phyloP scores from a whole-genome alignment of 37 sponge, comb jelly and placozoan genomes.

The Dysidea cf. avara region DNA sequence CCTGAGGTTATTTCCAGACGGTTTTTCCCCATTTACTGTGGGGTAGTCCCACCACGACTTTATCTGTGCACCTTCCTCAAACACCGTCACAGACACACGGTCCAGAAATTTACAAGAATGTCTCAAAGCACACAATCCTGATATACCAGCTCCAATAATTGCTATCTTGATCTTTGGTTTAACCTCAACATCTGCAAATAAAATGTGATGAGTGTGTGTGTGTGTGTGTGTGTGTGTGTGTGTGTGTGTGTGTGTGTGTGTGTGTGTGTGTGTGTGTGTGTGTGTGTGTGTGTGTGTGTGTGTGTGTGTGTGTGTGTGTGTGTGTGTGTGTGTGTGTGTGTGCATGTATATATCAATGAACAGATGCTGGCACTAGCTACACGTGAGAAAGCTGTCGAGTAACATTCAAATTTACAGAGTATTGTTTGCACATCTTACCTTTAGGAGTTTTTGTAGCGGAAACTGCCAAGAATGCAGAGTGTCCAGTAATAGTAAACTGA shows the following conservation, averaged over 20 bases:
- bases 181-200: too few relatives aligned
- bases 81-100: slow-evolving; percentile 27
- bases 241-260: too few relatives aligned
- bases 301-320: neutral
- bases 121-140: slow-evolving; percentile 56
- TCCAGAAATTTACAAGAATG: slow-evolving; percentile 26
- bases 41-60: too few relatives aligned
- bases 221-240: too few relatives aligned
- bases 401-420: slow-evolving; percentile 42
- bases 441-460: too few relatives aligned
- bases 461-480: neutral
- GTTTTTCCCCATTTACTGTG: too few relatives aligned
- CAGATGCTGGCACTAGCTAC: neutral
- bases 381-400: neutral
- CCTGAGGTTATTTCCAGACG: too few relatives aligned
- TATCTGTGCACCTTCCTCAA: slow-evolving; percentile 29
- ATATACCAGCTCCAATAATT: slow-evolving; percentile 70
- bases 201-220: too few relatives aligned
- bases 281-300: neutral
- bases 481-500: slow-evolving; percentile 18
- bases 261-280: neutral
- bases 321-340: neutral
- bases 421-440: too few relatives aligned
- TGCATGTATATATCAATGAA: neutral
- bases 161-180: slow-evolving; percentile 35